A percentile compares a stretch with the other conserved stretches of the same genome.
These are phyloP conservation scores for Abrostola tripartita DNA, from an alignment of 2,888 invertebrate genomes.

Conservation along the genomic window DNA sequence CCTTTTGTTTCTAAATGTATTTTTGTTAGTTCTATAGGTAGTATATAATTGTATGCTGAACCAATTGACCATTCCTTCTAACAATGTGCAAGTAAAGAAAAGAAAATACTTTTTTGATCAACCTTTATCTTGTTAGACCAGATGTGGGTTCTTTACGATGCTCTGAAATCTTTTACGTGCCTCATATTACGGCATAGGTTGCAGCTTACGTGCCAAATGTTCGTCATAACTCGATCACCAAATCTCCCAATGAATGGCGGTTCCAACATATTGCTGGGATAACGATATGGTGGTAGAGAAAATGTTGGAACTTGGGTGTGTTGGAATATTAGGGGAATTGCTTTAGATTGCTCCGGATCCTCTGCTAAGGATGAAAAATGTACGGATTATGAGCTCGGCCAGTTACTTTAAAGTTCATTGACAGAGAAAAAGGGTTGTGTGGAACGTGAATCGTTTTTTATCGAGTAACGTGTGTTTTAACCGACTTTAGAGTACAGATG, in stretches of 20 bases:
- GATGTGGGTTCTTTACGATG: constrained; percentile 22
- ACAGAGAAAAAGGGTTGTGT: no score
- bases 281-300: constrained; percentile 44
- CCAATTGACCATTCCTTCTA: no score
- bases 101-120: not conserved
- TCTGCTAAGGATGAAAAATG: constrained; percentile 31
- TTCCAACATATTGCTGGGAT: constrained; percentile 43
- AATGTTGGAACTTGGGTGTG: constrained; percentile 38
- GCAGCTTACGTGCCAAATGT: constrained; percentile 14
- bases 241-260: constrained; percentile 49
- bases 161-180: constrained; percentile 35
- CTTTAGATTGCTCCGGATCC: constrained; percentile 27
- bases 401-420: no score
- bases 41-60: no score
- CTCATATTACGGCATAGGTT: constrained; percentile 18
- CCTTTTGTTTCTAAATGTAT: no score
- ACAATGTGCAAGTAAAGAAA: not conserved
- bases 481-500: no score
- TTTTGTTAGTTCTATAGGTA: no score
- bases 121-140: constrained; percentile 27
- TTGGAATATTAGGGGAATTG: constrained; percentile 45
- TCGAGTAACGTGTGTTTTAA: no score
- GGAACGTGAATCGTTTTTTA: no score
- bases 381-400: not conserved
- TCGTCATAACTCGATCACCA: constrained; percentile 47